phyloP scores from a whole-genome alignment of 2,888 invertebrate genomes.

The Maniola hyperantus region DNA sequence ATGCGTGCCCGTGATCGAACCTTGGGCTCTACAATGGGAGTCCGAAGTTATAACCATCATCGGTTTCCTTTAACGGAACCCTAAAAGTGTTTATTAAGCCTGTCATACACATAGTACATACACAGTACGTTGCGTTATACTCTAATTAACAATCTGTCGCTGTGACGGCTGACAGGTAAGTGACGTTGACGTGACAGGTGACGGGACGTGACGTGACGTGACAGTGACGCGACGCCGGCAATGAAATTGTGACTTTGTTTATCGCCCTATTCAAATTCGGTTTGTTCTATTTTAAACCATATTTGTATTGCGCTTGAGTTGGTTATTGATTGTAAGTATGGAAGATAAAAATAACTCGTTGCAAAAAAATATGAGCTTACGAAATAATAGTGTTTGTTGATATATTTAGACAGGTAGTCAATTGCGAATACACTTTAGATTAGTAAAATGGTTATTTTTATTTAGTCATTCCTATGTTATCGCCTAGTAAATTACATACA shows the following conservation, averaged over 20 bases:
- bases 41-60: too few relatives aligned
- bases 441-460: neutral
- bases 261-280: neutral
- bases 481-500: neutral
- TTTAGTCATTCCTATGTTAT: neutral
- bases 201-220: slow-evolving; percentile 47
- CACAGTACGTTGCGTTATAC: slow-evolving; percentile 57
- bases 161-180: slow-evolving; percentile 66
- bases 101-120: slow-evolving; percentile 28
- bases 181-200: slow-evolving; percentile 56
- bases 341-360: neutral
- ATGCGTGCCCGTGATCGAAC: too few relatives aligned
- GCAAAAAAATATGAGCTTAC: slow-evolving; percentile 13
- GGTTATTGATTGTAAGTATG: neutral
- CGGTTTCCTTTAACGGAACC: neutral
- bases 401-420: slow-evolving; percentile 6
- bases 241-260: slow-evolving; percentile 74
- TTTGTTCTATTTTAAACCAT: slow-evolving; percentile 19
- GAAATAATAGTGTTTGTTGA: slow-evolving; percentile 8
- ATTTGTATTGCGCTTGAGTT: neutral
- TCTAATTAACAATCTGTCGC: slow-evolving; percentile 77
- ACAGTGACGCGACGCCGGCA: slow-evolving; percentile 57
- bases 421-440: neutral
- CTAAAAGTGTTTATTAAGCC: slow-evolving; percentile 26
- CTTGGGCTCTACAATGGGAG: too few relatives aligned